These are phyloP conservation scores for Callyntrura guangdongensis DNA, from an alignment of 2,888 invertebrate genomes.

Conservation along the genomic window DNA sequence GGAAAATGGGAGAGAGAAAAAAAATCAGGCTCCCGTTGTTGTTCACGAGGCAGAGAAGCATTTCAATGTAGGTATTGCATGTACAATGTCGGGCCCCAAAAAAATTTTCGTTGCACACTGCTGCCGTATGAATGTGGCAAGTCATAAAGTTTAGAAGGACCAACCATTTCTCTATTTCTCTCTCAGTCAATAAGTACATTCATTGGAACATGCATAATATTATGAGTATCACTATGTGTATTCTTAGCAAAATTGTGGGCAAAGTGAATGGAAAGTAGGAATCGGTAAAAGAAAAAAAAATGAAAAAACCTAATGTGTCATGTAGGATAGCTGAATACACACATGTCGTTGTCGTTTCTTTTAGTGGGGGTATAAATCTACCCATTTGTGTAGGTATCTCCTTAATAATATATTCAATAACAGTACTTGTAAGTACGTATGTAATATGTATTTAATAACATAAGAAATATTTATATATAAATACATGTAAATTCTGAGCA, in stretches of 20 bases:
- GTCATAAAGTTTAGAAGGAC: constrained; percentile 73
- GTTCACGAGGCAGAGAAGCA: background rate
- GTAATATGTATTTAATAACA: no score
- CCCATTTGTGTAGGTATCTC: background rate
- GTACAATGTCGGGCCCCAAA: constrained; percentile 16
- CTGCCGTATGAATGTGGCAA: background rate
- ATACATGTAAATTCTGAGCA: background rate
- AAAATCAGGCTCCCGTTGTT: constrained; percentile 71
- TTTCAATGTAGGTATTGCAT: constrained; percentile 28
- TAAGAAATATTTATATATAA: no score
- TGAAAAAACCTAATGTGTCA: constrained; percentile 17
- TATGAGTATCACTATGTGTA: background rate
- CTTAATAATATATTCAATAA: background rate
- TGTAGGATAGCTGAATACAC: background rate
- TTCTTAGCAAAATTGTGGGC: constrained; percentile 56
- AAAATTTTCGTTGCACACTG: background rate
- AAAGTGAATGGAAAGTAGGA: constrained; percentile 47
- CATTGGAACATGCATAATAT: background rate
- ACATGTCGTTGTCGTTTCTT: background rate
- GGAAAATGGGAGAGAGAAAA: constrained; percentile 60
- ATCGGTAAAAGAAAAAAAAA: constrained; percentile 31
- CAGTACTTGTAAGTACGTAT: background rate
- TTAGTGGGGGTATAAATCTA: background rate
- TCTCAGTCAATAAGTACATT: constrained; percentile 1
- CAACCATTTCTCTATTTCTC: constrained; percentile 27